phyloP scores from a whole-genome alignment of 2,888 invertebrate genomes.

The Gortyna flavago region DNA sequence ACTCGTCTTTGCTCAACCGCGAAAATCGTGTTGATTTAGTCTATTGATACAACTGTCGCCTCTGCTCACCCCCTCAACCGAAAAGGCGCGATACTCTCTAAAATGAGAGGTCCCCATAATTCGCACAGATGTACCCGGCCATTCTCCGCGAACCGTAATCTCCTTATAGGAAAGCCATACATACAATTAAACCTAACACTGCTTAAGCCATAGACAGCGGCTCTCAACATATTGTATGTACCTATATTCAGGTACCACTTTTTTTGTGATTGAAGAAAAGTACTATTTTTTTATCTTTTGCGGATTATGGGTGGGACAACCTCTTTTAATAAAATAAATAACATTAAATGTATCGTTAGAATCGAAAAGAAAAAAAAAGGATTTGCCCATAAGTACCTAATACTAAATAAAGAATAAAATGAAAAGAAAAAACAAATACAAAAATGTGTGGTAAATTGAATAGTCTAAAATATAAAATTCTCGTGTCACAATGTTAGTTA shows the following conservation, averaged over 20 bases:
- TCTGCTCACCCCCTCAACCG: constrained; percentile 31
- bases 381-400: not conserved
- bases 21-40: constrained; percentile 27
- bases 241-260: not conserved
- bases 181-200: constrained; percentile 74
- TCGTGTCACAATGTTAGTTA: too few relatives aligned
- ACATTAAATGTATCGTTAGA: not conserved
- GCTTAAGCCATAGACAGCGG: constrained; percentile 60
- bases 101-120: constrained; percentile 51
- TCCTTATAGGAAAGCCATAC: constrained; percentile 73
- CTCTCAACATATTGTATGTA: constrained; percentile 45
- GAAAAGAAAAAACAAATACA: not conserved
- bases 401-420: not conserved
- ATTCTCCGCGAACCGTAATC: constrained; percentile 63
- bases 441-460: not conserved
- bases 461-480: too few relatives aligned
- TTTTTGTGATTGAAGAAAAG: not conserved
- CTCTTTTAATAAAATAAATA: too few relatives aligned
- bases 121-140: constrained; percentile 62
- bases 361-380: not conserved
- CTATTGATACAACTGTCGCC: constrained; percentile 64
- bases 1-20: not conserved
- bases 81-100: constrained; percentile 53
- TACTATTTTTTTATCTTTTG: not conserved
- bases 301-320: not conserved